Percentiles rank a stretch among this genome's conserved stretches.
Conservation (phyloP, 2,797 vertebrate species). For the Lepilemur ruficaudatus region DNA sequence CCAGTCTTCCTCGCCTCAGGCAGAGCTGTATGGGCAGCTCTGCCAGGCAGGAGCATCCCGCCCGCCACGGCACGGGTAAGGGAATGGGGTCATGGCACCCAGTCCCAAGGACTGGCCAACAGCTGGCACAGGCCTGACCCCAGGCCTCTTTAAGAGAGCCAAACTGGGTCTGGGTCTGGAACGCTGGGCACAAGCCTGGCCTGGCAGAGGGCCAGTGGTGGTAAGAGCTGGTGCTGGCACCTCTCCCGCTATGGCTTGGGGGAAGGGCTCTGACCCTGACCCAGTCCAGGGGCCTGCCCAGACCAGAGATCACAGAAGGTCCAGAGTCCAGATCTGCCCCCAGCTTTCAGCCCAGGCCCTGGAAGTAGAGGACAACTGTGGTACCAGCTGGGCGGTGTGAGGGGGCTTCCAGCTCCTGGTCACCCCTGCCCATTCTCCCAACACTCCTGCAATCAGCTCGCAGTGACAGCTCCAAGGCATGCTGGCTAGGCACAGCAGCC, state of each 20-base stretch:
- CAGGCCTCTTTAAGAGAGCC: neutral
- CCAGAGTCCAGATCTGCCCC: neutral
- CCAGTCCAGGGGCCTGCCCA: neutral
- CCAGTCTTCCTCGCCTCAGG: conserved; percentile 57
- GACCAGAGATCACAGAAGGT: neutral
- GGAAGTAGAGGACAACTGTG: neutral
- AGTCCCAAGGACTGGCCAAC: neutral
- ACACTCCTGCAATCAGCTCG: neutral
- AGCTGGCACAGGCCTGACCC: conserved; percentile 31
- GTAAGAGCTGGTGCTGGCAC: neutral
- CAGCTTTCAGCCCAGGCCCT: neutral
- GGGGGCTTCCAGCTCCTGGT: neutral
- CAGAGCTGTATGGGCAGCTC: conserved; percentile 33
- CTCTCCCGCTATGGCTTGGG: neutral
- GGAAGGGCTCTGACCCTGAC: neutral
- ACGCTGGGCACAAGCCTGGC: neutral
- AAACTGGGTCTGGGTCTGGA: neutral
- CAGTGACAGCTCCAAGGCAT: too few relatives aligned
- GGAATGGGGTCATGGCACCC: conserved; percentile 28
- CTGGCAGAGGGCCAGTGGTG: conserved; percentile 7
- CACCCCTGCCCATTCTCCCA: neutral
- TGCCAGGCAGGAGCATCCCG: neutral
- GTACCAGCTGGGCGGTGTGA: neutral
- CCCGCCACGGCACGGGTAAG: neutral
- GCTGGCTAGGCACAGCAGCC: neutral